Evolutionary conservation across 2,113 vertebrate genomes (phyloP).

Genomic region (Triplophysa tibetana): DNA sequence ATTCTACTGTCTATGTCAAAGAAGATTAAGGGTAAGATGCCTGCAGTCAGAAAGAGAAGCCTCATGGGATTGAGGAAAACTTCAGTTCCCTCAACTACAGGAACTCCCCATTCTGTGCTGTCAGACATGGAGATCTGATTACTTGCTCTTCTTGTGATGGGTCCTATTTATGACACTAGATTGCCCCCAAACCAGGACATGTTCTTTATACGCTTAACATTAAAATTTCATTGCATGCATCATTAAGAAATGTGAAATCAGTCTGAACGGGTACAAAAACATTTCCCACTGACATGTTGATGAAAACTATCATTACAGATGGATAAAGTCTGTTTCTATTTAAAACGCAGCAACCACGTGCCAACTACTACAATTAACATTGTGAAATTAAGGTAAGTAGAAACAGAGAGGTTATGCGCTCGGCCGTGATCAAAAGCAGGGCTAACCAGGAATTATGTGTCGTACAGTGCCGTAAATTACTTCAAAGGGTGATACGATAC

Average conservation of each 20-base stretch:
- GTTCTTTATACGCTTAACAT: constrained; percentile 24
- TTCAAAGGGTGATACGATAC: constrained; percentile 45
- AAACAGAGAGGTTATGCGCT: not conserved
- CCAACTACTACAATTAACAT: constrained; percentile 26
- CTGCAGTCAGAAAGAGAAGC: constrained; percentile 17
- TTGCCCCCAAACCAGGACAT: not conserved
- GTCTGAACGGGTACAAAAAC: constrained; percentile 24
- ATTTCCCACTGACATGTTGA: not conserved
- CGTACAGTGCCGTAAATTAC: constrained; percentile 24
- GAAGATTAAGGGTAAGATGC: constrained; percentile 26
- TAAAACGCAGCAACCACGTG: constrained; percentile 6
- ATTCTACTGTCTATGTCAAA: constrained; percentile 18
- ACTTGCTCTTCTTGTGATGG: not conserved
- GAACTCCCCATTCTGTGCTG: not conserved
- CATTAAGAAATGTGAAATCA: constrained; percentile 13
- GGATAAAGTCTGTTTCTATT: not conserved
- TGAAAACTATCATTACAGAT: not conserved
- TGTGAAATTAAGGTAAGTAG: not conserved
- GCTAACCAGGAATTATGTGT: constrained; percentile 31
- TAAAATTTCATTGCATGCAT: constrained; percentile 34
- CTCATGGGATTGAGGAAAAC: constrained; percentile 14
- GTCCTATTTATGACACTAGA: not conserved
- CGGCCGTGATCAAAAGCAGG: constrained; percentile 1
- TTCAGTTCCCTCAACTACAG: not conserved
- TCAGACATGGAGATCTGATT: constrained; percentile 19